Conservation (phyloP, 2,113 vertebrate genomes). For the Ranitomeya variabilis region DNA sequence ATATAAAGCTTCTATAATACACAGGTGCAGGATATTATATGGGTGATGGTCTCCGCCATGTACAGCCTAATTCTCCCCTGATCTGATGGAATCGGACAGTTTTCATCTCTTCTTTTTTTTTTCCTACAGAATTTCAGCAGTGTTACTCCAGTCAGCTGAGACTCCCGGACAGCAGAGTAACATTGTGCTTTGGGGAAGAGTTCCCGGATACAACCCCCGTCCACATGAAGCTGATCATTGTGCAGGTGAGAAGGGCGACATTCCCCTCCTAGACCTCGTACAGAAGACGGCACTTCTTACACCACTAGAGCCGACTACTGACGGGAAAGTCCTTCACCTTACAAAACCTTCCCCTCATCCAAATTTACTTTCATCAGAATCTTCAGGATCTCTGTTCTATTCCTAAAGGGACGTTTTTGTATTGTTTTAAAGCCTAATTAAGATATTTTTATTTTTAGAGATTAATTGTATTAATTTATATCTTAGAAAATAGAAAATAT, state of each 20-base stretch:
- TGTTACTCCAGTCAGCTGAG: slow-evolving; percentile 82
- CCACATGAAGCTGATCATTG: slow-evolving; percentile 89
- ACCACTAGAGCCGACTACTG: too few relatives aligned
- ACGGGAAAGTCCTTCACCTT: too few relatives aligned
- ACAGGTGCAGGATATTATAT: not conserved
- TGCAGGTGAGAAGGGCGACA: slow-evolving; percentile 79
- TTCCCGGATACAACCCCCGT: slow-evolving; percentile 79
- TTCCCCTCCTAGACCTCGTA: too few relatives aligned
- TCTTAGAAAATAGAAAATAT: too few relatives aligned
- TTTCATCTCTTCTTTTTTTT: not conserved
- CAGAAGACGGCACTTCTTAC: too few relatives aligned
- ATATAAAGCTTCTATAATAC: not conserved
- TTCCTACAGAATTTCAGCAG: slow-evolving; percentile 82
- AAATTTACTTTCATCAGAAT: too few relatives aligned
- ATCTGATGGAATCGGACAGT: not conserved
- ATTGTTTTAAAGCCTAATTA: too few relatives aligned
- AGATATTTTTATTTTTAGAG: too few relatives aligned
- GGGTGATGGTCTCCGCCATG: not conserved
- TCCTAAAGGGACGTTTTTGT: too few relatives aligned
- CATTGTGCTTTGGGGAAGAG: slow-evolving; percentile 94
- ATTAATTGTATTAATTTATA: too few relatives aligned
- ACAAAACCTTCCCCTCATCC: too few relatives aligned
- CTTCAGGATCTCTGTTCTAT: too few relatives aligned
- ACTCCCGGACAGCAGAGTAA: slow-evolving; percentile 83
- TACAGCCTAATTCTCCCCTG: not conserved